Conservation (phyloP, 2,888 invertebrate genomes). For the Heliconius ethilla region DNA sequence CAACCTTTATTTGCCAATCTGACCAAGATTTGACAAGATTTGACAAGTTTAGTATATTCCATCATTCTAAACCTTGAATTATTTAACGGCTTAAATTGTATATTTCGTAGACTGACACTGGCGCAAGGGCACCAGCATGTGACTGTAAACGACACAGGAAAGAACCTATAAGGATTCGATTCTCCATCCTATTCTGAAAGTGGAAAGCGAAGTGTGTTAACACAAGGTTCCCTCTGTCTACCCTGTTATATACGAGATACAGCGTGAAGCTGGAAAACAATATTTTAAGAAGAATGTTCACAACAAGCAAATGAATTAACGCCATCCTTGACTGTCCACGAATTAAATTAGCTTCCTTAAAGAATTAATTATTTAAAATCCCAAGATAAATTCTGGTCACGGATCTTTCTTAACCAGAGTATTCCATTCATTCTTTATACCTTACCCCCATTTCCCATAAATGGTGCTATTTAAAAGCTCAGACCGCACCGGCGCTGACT, state of each 20-base stretch:
- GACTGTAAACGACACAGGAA: no score
- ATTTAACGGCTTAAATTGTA: background rate
- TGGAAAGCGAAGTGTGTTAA: no score
- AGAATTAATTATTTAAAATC: constrained; percentile 44
- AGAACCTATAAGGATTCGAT: no score
- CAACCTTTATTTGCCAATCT: constrained; percentile 58
- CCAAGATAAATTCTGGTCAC: constrained; percentile 47
- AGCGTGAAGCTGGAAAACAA: no score
- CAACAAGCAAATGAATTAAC: constrained; percentile 23
- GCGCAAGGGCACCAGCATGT: no score
- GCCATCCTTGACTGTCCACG: constrained; percentile 28
- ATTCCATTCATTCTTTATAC: constrained; percentile 64
- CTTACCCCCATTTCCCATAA: constrained; percentile 69
- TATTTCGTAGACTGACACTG: background rate
- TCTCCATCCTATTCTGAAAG: no score
- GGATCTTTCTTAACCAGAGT: constrained; percentile 56
- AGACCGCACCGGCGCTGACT: constrained; percentile 62
- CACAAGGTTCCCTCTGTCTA: no score
- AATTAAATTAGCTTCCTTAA: constrained; percentile 36
- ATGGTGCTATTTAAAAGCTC: constrained; percentile 74
- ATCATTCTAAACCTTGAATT: constrained; percentile 3
- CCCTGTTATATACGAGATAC: no score
- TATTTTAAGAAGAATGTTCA: background rate
- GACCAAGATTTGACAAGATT: constrained; percentile 58
- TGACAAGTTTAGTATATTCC: constrained; percentile 46